phyloP scores from a whole-genome alignment of 1,140 invertebrate genomes.

The Amyelois transitella region DNA sequence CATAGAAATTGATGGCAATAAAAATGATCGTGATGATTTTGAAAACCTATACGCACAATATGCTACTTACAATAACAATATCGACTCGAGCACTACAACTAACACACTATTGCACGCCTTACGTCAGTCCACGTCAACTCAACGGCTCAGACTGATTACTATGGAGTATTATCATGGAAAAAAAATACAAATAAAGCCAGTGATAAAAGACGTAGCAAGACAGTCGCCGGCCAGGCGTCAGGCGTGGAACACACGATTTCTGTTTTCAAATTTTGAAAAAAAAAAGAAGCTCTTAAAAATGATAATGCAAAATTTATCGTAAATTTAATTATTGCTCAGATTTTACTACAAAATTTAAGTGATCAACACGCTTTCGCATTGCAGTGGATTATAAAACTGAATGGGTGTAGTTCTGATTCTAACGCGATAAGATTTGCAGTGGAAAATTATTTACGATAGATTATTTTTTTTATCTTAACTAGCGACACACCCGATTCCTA shows the following conservation, averaged over 20 bases:
- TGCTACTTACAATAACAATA: slow-evolving; percentile 1
- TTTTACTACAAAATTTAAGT: not conserved
- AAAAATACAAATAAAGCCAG: slow-evolving; percentile 40
- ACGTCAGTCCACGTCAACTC: slow-evolving; percentile 32
- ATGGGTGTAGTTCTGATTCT: not conserved
- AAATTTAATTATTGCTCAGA: no score
- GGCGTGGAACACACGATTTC: not conserved
- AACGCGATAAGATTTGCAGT: not conserved
- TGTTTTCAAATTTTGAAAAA: no score
- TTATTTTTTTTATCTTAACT: not conserved
- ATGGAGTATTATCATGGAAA: slow-evolving; percentile 40
- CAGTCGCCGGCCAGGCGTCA: not conserved
- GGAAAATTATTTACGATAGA: not conserved
- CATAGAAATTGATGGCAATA: not conserved
- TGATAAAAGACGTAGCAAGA: not conserved
- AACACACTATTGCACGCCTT: not conserved
- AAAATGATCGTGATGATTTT: not conserved
- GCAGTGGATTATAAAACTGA: not conserved
- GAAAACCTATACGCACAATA: not conserved
- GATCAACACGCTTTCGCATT: not conserved
- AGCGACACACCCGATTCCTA: not conserved
- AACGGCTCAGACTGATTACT: slow-evolving; percentile 36
- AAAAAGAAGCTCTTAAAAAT: no score
- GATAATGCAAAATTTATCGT: not conserved
- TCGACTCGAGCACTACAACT: not conserved